These are phyloP conservation scores for Lissonota sp. DNA, from an alignment of 2,888 invertebrate species.

Conservation along the genomic window DNA sequence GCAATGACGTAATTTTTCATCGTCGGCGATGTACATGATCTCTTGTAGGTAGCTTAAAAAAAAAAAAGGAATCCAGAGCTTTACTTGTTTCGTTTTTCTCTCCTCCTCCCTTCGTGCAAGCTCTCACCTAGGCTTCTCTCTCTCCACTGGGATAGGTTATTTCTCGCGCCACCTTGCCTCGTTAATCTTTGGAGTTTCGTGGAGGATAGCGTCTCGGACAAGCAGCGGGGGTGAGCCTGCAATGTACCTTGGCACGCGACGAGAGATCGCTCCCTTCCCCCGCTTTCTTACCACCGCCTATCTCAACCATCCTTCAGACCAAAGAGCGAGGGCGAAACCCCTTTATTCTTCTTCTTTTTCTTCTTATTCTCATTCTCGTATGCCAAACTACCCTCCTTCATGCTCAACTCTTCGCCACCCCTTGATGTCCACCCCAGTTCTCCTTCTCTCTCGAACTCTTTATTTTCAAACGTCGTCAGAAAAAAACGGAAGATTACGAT, in stretches of 20 bases:
- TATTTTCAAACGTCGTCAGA: conserved; percentile 75
- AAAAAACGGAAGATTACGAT: conserved; percentile 75
- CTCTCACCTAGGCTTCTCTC: conserved; percentile 46
- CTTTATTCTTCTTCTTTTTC: not conserved
- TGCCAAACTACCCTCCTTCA: conserved; percentile 36
- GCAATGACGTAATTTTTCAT: conserved; percentile 19
- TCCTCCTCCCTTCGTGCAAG: conserved; percentile 8
- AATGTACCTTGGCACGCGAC: conserved; percentile 80
- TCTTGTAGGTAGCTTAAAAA: conserved; percentile 34
- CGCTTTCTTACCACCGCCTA: conserved; percentile 69
- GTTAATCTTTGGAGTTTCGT: conserved; percentile 81
- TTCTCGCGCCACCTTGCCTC: conserved; percentile 80
- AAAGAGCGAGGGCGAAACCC: conserved; percentile 29
- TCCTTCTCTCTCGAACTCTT: conserved; percentile 67
- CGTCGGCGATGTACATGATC: conserved; percentile 5
- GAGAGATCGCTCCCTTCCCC: conserved; percentile 51
- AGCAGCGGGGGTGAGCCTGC: conserved; percentile 72
- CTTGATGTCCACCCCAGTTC: conserved; percentile 25
- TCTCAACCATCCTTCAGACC: conserved; percentile 80
- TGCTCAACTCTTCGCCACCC: conserved; percentile 30
- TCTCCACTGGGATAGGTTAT: conserved; percentile 76
- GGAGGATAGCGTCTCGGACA: conserved; percentile 79
- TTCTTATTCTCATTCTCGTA: too few species aligned
- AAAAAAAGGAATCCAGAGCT: conserved; percentile 28
- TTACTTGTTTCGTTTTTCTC: conserved; percentile 30